Evolutionary conservation across 2,797 vertebrate species (phyloP).

Genomic region (Podarcis siculus): DNA sequence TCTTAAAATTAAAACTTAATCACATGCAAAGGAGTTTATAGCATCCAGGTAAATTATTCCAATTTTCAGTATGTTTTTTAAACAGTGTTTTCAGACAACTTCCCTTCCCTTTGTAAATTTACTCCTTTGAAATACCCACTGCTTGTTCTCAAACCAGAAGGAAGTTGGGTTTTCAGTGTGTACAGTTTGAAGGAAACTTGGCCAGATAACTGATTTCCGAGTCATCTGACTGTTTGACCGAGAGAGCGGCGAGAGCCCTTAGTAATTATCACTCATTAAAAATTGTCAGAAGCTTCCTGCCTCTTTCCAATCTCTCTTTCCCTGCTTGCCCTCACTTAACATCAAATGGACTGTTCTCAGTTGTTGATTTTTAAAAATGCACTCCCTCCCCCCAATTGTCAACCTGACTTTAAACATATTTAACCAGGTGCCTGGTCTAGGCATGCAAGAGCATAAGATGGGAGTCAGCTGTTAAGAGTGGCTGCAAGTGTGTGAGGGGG

Average conservation of each 20-base stretch:
- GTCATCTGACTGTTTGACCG: constrained; percentile 17
- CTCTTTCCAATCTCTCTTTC: constrained; percentile 10
- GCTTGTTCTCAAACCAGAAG: neutral
- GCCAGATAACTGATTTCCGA: constrained; percentile 27
- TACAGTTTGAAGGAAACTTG: neutral
- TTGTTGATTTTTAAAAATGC: neutral
- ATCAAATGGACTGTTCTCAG: neutral
- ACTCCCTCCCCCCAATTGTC: neutral
- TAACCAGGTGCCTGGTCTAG: neutral
- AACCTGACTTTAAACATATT: neutral
- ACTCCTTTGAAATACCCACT: neutral
- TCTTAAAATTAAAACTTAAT: neutral
- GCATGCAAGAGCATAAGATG: neutral
- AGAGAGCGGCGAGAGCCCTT: neutral
- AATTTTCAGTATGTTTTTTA: neutral
- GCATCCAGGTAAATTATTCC: neutral
- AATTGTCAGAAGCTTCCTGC: constrained; percentile 30
- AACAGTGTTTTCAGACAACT: neutral
- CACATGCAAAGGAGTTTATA: no score
- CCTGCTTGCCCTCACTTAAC: neutral
- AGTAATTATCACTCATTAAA: constrained; percentile 36
- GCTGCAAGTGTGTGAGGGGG: neutral
- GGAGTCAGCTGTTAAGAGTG: neutral
- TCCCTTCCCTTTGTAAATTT: neutral
- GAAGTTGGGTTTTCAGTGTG: neutral